Evolutionary conservation across 2,113 vertebrate species (phyloP).

Genomic region (Azemiops feae): DNA sequence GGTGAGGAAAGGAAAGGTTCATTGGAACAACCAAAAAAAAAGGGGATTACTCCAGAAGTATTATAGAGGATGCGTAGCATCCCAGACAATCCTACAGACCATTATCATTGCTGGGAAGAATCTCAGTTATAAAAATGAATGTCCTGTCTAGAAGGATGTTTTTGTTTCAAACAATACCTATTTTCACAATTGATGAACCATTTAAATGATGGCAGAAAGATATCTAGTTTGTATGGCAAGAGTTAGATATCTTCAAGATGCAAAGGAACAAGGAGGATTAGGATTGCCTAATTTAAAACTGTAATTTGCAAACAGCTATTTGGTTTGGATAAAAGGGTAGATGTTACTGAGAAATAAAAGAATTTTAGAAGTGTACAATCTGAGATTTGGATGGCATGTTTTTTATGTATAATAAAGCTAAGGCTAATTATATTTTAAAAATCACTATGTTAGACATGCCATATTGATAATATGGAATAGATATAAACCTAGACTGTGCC

Average conservation of each 20-base stretch:
- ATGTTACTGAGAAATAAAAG: not conserved
- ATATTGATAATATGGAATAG: not conserved
- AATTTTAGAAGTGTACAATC: not conserved
- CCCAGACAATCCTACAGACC: no score
- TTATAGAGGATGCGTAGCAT: no score
- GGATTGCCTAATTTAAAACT: not conserved
- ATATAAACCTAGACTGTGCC: not conserved
- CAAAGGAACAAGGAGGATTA: not conserved
- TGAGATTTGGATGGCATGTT: not conserved
- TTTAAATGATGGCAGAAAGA: not conserved
- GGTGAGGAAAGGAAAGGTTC: not conserved
- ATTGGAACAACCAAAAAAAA: not conserved
- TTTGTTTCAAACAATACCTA: no score
- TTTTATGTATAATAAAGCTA: not conserved
- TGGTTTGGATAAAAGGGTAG: not conserved
- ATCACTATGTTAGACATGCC: not conserved
- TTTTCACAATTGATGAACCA: no score
- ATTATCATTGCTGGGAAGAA: no score
- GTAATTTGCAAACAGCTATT: not conserved
- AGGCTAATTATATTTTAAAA: not conserved
- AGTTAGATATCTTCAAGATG: no score
- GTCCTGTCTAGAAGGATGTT: no score
- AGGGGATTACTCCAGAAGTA: no score
- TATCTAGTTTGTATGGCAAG: not conserved
- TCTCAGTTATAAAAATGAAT: no score